phyloP scores from a whole-genome alignment of 2,113 vertebrate species.

The Mesembrinibis cayennensis region DNA sequence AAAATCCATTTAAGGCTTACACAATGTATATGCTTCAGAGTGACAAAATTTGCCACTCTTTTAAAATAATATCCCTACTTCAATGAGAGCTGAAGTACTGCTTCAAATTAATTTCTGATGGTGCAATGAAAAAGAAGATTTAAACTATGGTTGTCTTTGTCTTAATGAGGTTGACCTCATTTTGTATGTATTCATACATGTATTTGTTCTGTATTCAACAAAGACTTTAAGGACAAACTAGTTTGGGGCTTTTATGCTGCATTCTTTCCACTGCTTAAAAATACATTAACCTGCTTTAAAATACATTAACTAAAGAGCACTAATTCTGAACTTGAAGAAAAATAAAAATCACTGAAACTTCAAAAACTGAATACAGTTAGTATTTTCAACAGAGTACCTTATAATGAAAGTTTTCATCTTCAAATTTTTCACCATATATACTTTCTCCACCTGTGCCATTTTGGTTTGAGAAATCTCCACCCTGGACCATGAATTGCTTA shows the following conservation, averaged over 20 bases:
- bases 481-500: constrained; percentile 97
- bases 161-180: not conserved
- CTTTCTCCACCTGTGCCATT: constrained; percentile 97
- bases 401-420: constrained; percentile 97
- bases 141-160: not conserved
- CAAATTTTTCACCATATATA: constrained; percentile 98
- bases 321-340: not conserved
- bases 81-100: not conserved
- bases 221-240: not conserved
- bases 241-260: not conserved
- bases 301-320: rapidly evolving
- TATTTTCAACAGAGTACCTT: constrained; percentile 76
- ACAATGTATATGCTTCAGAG: not conserved
- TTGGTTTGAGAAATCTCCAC: constrained; percentile 97
- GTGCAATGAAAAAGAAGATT: not conserved
- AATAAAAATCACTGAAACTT: not conserved
- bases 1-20: not conserved
- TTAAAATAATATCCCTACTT: not conserved
- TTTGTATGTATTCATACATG: not conserved
- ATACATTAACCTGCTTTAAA: not conserved
- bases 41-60: not conserved
- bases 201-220: not conserved
- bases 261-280: not conserved
- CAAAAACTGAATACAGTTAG: not conserved
- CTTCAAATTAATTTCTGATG: not conserved